Evolutionary conservation across 2,113 vertebrate genomes (phyloP).

Genomic region (Aphyosemion australe): DNA sequence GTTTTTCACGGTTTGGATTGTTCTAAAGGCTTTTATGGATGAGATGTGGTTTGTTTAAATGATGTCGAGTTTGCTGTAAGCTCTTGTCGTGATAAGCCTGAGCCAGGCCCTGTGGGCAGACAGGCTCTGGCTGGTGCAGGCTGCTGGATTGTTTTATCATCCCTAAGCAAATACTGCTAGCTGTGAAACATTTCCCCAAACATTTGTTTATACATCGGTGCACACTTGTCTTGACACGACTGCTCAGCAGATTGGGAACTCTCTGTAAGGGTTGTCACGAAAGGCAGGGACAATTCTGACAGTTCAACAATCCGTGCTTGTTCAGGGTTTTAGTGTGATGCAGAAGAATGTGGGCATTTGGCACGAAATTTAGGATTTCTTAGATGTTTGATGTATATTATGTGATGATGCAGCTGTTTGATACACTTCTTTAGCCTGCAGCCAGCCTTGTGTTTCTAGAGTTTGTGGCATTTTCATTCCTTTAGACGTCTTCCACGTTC

Average conservation of each 20-base stretch:
- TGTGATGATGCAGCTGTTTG: background rate
- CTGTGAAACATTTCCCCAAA: conserved; percentile 51
- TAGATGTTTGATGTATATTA: background rate
- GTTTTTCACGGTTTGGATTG: background rate
- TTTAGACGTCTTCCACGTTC: conserved; percentile 32
- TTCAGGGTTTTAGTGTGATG: background rate
- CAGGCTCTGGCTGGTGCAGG: conserved; percentile 14
- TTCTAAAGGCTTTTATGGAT: background rate
- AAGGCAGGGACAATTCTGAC: background rate
- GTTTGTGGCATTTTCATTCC: conserved; percentile 11
- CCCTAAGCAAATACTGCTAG: conserved; percentile 46
- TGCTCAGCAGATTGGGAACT: conserved; percentile 24
- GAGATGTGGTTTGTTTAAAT: conserved; percentile 8
- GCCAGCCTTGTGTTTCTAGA: conserved; percentile 14
- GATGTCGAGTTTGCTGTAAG: conserved; percentile 11
- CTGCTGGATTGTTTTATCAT: conserved; percentile 46
- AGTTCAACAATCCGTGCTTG: background rate
- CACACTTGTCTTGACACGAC: conserved; percentile 46
- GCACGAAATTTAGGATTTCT: conserved; percentile 6
- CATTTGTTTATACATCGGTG: conserved; percentile 52
- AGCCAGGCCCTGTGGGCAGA: conserved; percentile 33
- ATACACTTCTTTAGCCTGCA: conserved; percentile 15
- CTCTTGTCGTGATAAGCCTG: background rate
- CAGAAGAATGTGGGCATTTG: background rate
- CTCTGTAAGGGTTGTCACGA: background rate